Base-by-base conservation (phyloP, 2,113 vertebrate genomes). In the Anguilla rostrata region DNA sequence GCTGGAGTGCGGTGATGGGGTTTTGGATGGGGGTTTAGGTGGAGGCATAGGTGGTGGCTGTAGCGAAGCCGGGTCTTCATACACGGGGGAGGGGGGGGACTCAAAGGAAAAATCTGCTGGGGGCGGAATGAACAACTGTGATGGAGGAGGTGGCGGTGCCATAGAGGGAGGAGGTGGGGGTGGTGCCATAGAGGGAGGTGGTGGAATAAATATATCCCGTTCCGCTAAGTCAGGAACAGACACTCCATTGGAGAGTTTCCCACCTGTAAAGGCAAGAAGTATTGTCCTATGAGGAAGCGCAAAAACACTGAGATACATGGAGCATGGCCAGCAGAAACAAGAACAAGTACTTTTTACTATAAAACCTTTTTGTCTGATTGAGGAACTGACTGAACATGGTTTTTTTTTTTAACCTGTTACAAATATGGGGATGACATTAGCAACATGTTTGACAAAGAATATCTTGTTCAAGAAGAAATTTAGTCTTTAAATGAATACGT, bases 121-220 rank as follows among this genome's bases (percentile, higher is more conserved):
- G 57, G 92, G 92, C 1, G 85, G 88, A 39, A 91, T 39, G 34
- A 92, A 93, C 34, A 92, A 93, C 39, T 43, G 63, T 22, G 60
- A 60, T 15, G 93, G 91, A 41, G 96, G 95, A 7, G 93, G 85
- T 0, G 94, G 93, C 4, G 94, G 93, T 82, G 93, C 94, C 0
- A 95, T 88, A 12, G 88, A 89, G 0, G 89, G 88, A 66, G 94
- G 95, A 9, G 94, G 94, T n/a, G 96, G 96, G 34, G 34, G 34
- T 34, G 94, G 93, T 82, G 93, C 94, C 0, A 95, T 88, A 11
- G 88, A 88, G 0, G 89, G 88, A 66, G 94, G 95, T 11, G 94
- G 94, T n/a, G 96, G 96, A 89, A 97, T 94, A 80, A 94, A 88
- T 83, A 95, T 92, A 2, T 95, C 94, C 39, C 95, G 95, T 12